A percentile compares a stretch with the other conserved stretches of the same genome.
phyloP scores from a whole-genome alignment of 2,113 vertebrate genomes.

The Tragelaphus imberbis region DNA sequence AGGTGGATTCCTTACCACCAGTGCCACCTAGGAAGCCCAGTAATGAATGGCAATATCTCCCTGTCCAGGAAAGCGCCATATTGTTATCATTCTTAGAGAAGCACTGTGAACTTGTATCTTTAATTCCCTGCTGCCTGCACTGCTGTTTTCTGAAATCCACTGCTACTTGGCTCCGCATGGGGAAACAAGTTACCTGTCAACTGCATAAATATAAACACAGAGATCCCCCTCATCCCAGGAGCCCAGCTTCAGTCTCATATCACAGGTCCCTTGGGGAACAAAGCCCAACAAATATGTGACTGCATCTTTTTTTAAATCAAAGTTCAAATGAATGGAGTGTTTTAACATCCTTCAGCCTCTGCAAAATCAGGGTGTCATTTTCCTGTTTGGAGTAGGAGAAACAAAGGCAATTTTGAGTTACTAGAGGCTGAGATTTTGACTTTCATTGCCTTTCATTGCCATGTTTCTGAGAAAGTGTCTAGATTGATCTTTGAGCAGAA shows the following conservation, averaged over 20 bases:
- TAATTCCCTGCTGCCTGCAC: background rate
- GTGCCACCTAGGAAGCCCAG: background rate
- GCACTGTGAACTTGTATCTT: fast-evolving
- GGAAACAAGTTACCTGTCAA: background rate
- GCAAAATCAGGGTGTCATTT: background rate
- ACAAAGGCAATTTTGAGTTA: background rate
- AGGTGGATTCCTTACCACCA: background rate
- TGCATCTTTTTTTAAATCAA: background rate
- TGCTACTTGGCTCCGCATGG: background rate
- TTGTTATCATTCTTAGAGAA: background rate
- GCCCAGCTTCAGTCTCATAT: too few species aligned
- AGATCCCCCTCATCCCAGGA: background rate
- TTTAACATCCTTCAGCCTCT: background rate
- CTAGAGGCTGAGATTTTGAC: background rate
- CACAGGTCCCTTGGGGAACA: too few species aligned
- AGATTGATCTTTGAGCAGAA: background rate
- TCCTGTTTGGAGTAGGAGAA: background rate
- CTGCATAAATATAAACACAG: background rate
- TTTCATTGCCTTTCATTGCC: background rate
- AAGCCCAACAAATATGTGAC: background rate
- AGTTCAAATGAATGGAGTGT: background rate
- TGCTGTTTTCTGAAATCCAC: background rate
- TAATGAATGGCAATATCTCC: background rate
- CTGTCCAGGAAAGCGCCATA: background rate
- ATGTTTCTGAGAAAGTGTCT: background rate